phyloP scores from a whole-genome alignment of 2,888 invertebrate species.

The Stenoptilia bipunctidactyla region DNA sequence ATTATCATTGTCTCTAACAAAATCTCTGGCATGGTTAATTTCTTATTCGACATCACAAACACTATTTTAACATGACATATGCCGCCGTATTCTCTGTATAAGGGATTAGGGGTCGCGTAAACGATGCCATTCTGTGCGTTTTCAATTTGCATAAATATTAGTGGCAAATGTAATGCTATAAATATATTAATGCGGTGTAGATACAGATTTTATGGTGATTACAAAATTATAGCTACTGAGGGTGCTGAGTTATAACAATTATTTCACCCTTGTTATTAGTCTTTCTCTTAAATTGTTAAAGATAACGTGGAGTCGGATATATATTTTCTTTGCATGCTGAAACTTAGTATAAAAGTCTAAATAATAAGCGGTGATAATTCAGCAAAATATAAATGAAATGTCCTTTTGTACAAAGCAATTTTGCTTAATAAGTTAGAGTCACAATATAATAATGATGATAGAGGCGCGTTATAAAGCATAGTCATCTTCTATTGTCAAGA shows the following conservation, averaged over 20 bases:
- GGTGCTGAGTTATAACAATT: slow-evolving; percentile 22
- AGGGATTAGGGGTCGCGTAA: slow-evolving; percentile 54
- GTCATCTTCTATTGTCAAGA: slow-evolving; percentile 51
- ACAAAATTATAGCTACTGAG: slow-evolving; percentile 52
- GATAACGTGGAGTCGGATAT: too few species aligned
- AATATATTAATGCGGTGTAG: slow-evolving; percentile 68
- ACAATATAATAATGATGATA: slow-evolving; percentile 56
- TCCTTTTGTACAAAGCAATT: background rate
- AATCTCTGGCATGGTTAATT: too few species aligned
- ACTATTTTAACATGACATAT: slow-evolving; percentile 28
- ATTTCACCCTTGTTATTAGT: slow-evolving; percentile 6
- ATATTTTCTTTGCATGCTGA: too few species aligned
- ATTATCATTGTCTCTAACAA: background rate
- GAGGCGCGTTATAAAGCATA: slow-evolving; percentile 36
- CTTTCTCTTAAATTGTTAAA: too few species aligned
- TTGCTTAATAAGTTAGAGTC: slow-evolving; percentile 56
- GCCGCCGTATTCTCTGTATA: slow-evolving; percentile 31
- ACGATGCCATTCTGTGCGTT: slow-evolving; percentile 60
- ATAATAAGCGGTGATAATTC: too few species aligned
- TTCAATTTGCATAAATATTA: slow-evolving; percentile 72
- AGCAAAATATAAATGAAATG: too few species aligned
- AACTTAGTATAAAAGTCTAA: too few species aligned
- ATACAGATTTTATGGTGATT: slow-evolving; percentile 71
- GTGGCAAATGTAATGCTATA: slow-evolving; percentile 60
- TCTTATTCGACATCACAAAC: too few species aligned